These are phyloP conservation scores for Drosophila malerkotliana DNA, from an alignment of 1,140 invertebrate species.

Conservation along the genomic window DNA sequence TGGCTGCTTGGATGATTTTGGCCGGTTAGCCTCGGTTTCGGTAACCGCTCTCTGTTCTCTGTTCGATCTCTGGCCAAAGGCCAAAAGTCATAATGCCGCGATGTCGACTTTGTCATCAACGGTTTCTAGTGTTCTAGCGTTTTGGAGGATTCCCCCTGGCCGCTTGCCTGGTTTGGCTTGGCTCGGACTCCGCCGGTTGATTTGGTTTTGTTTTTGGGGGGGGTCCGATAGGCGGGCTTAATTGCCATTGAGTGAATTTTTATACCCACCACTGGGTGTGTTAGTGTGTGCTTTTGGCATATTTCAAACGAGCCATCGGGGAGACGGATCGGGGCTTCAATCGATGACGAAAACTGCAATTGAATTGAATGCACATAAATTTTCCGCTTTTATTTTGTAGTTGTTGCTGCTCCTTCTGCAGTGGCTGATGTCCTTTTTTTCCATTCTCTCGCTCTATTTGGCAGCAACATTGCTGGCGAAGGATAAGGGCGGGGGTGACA, in stretches of 20 bases:
- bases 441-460: conserved; percentile 44
- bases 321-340: conserved; percentile 29
- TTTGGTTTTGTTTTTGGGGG: conserved; percentile 21
- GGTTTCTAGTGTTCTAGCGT: conserved; percentile 23
- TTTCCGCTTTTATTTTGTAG: conserved; percentile 26
- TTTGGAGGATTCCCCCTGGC: not conserved
- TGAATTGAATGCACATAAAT: conserved; percentile 74
- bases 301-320: conserved; percentile 53
- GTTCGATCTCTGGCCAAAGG: conserved; percentile 55
- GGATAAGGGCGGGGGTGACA: conserved; percentile 4
- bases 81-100: conserved; percentile 68
- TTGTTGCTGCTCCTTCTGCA: conserved; percentile 4
- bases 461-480: not conserved
- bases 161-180: conserved; percentile 12
- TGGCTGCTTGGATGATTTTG: conserved; percentile 56
- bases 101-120: conserved; percentile 64
- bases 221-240: conserved; percentile 61
- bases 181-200: conserved; percentile 27
- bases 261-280: conserved; percentile 56
- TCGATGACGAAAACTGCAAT: conserved; percentile 59
- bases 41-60: conserved; percentile 12
- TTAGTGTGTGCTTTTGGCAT: conserved; percentile 60
- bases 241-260: conserved; percentile 75
- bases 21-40: conserved; percentile 49
- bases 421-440: not conserved